Percentiles rank a stretch among this genome's conserved stretches.
Evolutionary conservation across 2,888 invertebrate genomes (phyloP).

Genomic region (Eurytoma adleriae): DNA sequence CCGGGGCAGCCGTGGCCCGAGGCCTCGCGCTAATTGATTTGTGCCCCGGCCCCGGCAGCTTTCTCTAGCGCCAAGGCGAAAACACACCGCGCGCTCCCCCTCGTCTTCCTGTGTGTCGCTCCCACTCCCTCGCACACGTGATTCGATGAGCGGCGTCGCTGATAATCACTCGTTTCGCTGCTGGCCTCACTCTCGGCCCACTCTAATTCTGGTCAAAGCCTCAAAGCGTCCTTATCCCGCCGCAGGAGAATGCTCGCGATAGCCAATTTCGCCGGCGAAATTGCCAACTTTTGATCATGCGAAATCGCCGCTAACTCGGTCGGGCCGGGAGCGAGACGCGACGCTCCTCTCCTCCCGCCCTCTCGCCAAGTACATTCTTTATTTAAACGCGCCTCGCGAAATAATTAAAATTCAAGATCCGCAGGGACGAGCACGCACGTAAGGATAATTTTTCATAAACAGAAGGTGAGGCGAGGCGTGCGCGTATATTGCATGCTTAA

Average conservation of each 20-base stretch:
- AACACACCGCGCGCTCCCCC: conserved; percentile 59
- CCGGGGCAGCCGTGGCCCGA: conserved; percentile 54
- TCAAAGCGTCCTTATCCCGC: conserved; percentile 70
- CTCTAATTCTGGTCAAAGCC: conserved; percentile 62
- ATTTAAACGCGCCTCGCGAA: not conserved
- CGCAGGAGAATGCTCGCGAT: conserved; percentile 42
- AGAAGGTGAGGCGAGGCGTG: not conserved
- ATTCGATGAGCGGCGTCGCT: conserved; percentile 53
- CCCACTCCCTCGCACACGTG: conserved; percentile 52
- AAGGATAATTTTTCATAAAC: conserved; percentile 43
- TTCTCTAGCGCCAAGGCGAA: conserved; percentile 61
- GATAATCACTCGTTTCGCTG: conserved; percentile 52
- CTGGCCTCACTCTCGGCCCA: conserved; percentile 26
- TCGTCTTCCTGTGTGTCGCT: conserved; percentile 54
- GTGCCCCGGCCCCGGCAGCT: conserved; percentile 68
- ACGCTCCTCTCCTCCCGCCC: not conserved
- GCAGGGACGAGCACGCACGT: not conserved
- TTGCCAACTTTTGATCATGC: conserved; percentile 51
- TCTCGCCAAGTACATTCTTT: too few relatives aligned
- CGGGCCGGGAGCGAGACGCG: not conserved
- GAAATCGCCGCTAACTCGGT: conserved; percentile 48
- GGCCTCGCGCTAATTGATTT: conserved; percentile 72
- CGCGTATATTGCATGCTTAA: conserved; percentile 46
- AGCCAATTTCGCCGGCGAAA: conserved; percentile 48
- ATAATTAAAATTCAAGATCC: conserved; percentile 4